A percentile compares a stretch with the other conserved stretches of the same genome.
Evolutionary conservation across 2,888 invertebrate genomes (phyloP).

Genomic region (Timema cristinae): DNA sequence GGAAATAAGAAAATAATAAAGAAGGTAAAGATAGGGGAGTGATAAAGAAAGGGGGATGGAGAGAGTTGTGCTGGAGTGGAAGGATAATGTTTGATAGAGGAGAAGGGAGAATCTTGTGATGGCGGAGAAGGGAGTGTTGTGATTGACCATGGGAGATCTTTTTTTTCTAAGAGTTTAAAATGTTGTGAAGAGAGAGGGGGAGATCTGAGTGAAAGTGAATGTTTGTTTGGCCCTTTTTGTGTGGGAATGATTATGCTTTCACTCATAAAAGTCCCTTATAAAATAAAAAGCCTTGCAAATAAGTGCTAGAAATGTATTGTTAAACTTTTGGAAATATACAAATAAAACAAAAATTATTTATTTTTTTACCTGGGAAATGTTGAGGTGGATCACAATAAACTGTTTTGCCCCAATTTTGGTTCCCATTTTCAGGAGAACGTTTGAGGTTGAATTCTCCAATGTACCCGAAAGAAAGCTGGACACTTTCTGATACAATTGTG

Average conservation of each 20-base stretch:
- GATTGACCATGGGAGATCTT: no score
- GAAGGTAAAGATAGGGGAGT: no score
- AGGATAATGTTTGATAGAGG: no score
- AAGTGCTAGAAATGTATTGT: neutral
- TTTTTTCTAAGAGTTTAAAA: no score
- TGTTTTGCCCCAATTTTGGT: conserved; percentile 91
- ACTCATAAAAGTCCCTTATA: neutral
- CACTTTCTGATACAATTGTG: conserved; percentile 81
- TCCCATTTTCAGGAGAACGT: conserved; percentile 76
- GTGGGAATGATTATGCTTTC: neutral
- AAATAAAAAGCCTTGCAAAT: neutral
- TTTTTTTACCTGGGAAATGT: conserved; percentile 66
- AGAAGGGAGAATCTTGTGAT: no score
- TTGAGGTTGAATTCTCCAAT: conserved; percentile 88
- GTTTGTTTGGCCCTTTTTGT: no score
- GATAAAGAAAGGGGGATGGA: no score
- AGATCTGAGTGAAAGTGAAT: no score
- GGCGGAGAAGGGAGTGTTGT: no score
- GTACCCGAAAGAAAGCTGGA: conserved; percentile 79
- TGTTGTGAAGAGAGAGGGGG: no score
- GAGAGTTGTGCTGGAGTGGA: no score
- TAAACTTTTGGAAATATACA: neutral
- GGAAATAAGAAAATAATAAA: no score
- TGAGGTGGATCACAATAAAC: conserved; percentile 91
- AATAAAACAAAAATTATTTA: neutral